phyloP scores from a whole-genome alignment of 2,888 invertebrate genomes.

The Microchrysa polita region DNA sequence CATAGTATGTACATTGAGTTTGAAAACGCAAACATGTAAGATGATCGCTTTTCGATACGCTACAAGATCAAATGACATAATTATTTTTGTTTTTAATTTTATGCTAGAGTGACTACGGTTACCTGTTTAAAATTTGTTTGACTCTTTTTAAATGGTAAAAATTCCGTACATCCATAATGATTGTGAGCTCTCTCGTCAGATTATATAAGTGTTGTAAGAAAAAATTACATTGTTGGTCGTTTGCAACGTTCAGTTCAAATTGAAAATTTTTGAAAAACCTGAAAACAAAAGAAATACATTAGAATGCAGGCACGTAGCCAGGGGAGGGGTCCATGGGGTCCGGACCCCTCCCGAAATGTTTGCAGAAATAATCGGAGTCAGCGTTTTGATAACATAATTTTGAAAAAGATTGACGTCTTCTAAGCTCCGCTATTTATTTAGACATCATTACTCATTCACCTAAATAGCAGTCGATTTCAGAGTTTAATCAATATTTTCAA shows the following conservation, averaged over 20 bases:
- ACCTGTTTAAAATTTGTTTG: slow-evolving; percentile 61
- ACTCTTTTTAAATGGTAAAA: slow-evolving; percentile 62
- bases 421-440: too few species aligned
- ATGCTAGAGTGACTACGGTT: slow-evolving; percentile 50
- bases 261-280: slow-evolving; percentile 63
- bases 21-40: slow-evolving; percentile 61
- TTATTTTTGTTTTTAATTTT: not conserved
- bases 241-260: slow-evolving; percentile 60
- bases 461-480: too few species aligned
- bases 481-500: too few species aligned
- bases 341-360: too few species aligned
- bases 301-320: too few species aligned
- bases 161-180: slow-evolving; percentile 61
- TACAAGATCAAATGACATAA: slow-evolving; percentile 47
- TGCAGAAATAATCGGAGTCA: too few species aligned
- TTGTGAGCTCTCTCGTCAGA: slow-evolving; percentile 60
- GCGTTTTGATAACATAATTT: too few species aligned
- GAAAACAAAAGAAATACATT: slow-evolving; percentile 25
- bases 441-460: too few species aligned
- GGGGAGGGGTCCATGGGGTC: too few species aligned
- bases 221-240: slow-evolving; percentile 62
- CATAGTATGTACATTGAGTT: slow-evolving; percentile 60
- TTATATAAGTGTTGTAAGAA: slow-evolving; percentile 60
- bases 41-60: slow-evolving; percentile 62
- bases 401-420: too few species aligned